These are phyloP conservation scores for Aporophyla lueneburgensis DNA, from an alignment of 2,888 invertebrate genomes.

Conservation along the genomic window DNA sequence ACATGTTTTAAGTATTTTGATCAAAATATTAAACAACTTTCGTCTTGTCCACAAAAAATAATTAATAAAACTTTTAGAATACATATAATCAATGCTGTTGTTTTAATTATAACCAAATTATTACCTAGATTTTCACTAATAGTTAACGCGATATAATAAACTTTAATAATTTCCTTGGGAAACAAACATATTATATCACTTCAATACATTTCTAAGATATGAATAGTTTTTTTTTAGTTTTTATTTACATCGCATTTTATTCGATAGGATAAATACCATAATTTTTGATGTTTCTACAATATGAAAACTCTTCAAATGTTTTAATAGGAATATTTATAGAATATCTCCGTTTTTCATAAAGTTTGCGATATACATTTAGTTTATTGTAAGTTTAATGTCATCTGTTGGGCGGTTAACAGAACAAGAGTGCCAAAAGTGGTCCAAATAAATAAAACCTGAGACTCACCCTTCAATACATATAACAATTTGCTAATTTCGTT, in stretches of 20 bases:
- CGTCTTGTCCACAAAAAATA: slow-evolving; percentile 15
- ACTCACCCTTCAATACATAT: slow-evolving; percentile 47
- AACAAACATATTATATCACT: slow-evolving; percentile 86
- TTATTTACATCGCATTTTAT: slow-evolving; percentile 82
- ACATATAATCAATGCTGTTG: slow-evolving; percentile 45
- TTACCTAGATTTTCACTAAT: slow-evolving; percentile 82
- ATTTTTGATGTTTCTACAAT: slow-evolving; percentile 65
- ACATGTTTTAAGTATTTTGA: slow-evolving; percentile 20
- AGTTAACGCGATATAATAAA: slow-evolving; percentile 87
- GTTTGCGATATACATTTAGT: slow-evolving; percentile 54
- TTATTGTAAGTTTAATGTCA: slow-evolving; percentile 50
- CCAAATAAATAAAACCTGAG: slow-evolving; percentile 47
- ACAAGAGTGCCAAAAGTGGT: slow-evolving; percentile 51
- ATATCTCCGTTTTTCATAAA: slow-evolving; percentile 61
- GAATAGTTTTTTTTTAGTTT: slow-evolving; percentile 83
- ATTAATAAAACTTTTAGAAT: slow-evolving; percentile 31
- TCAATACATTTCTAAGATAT: slow-evolving; percentile 89
- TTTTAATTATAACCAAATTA: slow-evolving; percentile 74
- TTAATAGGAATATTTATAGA: slow-evolving; percentile 66
- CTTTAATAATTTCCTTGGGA: slow-evolving; percentile 89
- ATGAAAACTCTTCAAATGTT: slow-evolving; percentile 66
- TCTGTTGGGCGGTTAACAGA: slow-evolving; percentile 51
- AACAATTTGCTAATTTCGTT: slow-evolving; percentile 70
- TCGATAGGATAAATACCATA: slow-evolving; percentile 69
- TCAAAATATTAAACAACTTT: slow-evolving; percentile 22